Evolutionary conservation across 1,140 invertebrate genomes (phyloP), one percentile per base, ranked within the genome.

Genomic region (Muscidifurax raptorellus): DNA sequence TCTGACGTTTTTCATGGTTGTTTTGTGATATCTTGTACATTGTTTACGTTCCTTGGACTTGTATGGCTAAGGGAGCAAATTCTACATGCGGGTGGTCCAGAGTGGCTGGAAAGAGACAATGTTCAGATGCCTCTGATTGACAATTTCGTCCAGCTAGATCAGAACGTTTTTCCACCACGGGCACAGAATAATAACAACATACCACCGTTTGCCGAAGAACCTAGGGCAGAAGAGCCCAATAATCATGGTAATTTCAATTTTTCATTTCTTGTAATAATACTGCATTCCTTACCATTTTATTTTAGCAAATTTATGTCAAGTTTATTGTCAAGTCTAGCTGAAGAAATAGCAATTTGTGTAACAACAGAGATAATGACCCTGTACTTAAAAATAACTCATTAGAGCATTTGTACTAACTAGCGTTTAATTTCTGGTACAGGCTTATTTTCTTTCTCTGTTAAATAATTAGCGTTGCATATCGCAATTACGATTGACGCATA

Each of bases 11-110:
- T 99, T 91, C 97, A 99, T 88, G 99, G 99, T 5, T 98, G 97
- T 91, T 97, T 99, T 93, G 98, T 99, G 44, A 98, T 99, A 12
- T 97, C 97, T 1, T 99, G 99, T 91, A 99, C 99, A 3, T 92
- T 99, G 40, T 97, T 99, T 91, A 97, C 98, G 3, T 99, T 99
- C 90, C 99, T 99, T 88, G 98, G 98, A 76, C 91, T 99, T 3
- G 97, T 99, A 0, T 99, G 99, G 99, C 93, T 99, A 22, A 93
- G 99, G 85, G 99, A 99, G 93, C 99, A 99, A 93, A 99, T 99
- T 86, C 95, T 99, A 85, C 98, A 99, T 92, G 98, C 98, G 12
- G 98, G 98, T 52, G 98, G 98, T 7, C 98, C 98, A 0, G 98
- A 99, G 86, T 99, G 98, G 98, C 93, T 99, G 71, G 97, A 98